Percentiles rank a stretch among this genome's conserved stretches.
Conservation (phyloP, 2,888 invertebrate genomes). For the Xanthia togata region DNA sequence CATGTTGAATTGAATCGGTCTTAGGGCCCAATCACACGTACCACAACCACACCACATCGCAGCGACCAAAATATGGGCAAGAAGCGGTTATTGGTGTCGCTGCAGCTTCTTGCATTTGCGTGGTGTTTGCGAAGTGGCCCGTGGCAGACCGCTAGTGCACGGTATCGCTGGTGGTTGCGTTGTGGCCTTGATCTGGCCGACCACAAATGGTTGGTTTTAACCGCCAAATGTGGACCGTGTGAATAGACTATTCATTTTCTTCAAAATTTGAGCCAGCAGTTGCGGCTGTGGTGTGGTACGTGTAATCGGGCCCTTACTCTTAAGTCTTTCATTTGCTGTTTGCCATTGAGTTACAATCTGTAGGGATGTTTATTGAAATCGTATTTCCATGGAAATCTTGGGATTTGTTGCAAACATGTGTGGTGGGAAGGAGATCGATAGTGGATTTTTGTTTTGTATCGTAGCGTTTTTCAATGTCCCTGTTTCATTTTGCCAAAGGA, state of each 20-base stretch:
- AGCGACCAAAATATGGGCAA: too few relatives aligned
- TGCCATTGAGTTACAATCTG: conserved; percentile 34
- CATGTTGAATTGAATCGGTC: conserved; percentile 58
- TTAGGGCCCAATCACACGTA: neutral
- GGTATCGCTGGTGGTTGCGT: neutral
- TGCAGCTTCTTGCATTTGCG: neutral
- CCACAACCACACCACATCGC: neutral
- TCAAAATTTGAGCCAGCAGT: too few relatives aligned
- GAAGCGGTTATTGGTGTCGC: neutral
- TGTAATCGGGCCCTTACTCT: conserved; percentile 10
- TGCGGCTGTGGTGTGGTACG: neutral
- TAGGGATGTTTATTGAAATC: conserved; percentile 29
- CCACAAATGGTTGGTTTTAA: neutral
- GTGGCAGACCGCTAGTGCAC: neutral
- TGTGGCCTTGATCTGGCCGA: neutral
- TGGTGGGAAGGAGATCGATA: neutral
- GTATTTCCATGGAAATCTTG: conserved; percentile 28
- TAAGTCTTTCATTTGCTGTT: conserved; percentile 46
- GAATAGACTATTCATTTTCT: neutral
- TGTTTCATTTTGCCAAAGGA: neutral
- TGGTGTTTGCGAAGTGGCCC: neutral
- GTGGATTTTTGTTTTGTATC: conserved; percentile 1
- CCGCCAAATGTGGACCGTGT: neutral
- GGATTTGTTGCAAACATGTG: conserved; percentile 6
- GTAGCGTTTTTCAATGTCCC: neutral